Evolutionary conservation across 2,888 invertebrate species (phyloP).

Genomic region (Calameuta pallipes): DNA sequence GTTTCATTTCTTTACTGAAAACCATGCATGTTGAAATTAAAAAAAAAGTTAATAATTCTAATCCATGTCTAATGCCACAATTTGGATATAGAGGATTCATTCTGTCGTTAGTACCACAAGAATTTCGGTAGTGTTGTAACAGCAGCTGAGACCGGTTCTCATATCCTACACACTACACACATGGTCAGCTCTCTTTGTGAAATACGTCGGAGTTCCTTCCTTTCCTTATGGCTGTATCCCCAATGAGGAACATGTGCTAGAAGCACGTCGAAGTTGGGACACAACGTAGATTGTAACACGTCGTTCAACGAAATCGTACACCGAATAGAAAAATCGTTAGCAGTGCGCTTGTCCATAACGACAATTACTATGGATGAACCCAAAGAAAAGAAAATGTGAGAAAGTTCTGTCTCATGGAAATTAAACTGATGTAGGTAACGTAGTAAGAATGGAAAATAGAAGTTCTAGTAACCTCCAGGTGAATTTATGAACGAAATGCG

Average conservation of each 20-base stretch:
- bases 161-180: not conserved
- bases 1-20: not conserved
- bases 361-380: not conserved
- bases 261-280: not conserved
- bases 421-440: not conserved
- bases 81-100: not conserved
- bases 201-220: too few species aligned
- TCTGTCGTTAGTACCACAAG: not conserved
- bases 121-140: not conserved
- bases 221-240: too few species aligned
- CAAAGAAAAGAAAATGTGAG: not conserved
- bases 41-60: not conserved
- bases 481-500: not conserved
- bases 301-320: not conserved
- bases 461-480: not conserved
- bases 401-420: not conserved
- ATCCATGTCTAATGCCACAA: not conserved
- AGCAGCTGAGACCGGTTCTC: not conserved
- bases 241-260: too few species aligned
- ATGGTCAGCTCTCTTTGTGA: not conserved
- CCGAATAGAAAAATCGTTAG: not conserved
- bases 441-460: not conserved
- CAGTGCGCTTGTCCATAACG: not conserved
- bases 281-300: not conserved
- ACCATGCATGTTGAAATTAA: not conserved